Base-by-base conservation (phyloP, 2,888 invertebrate genomes). In the Lamproptera curius region DNA sequence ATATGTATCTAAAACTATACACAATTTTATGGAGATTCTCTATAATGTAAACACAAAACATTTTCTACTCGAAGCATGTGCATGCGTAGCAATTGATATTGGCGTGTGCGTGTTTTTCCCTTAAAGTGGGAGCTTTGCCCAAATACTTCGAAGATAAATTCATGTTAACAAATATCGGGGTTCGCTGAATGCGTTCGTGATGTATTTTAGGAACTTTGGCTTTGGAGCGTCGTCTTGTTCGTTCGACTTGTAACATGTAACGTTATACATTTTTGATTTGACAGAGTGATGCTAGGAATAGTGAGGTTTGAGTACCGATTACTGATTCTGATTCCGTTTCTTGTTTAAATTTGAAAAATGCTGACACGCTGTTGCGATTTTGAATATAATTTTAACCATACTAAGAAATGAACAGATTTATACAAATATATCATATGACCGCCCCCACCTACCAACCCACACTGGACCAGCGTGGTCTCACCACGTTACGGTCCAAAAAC, bases 161-260 rank as follows among this genome's bases (percentile, higher is more conserved):
- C 33, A 10, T 15, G 31, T 1, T 2, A 34, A 38, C 17, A 28
- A 13, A 40, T 46, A 17, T 26, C 9, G 4, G 11, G 20, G 16
- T 14, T 16, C 37, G 36, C 20, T 42, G 15, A 31, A 42, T 37
- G 36, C 28, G 38, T 47, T 38, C 47, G 47, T 38, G 47, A 42
- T 11, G 33, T 42, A 38, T 37, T 47, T 33, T 42, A 38, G 38
- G 23, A 47, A 37, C 36, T 42, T 42, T 23, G 38, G 38, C 23
- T 38, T 23, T 4, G 34, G 16, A 42, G 42, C 38, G 38, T 26
- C 13, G 16, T 28, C 20, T n/a, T n/a, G n/a, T n/a, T n/a, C n/a
- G n/a, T n/a, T n/a, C n/a, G n/a, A n/a, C n/a, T n/a, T n/a, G n/a
- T n/a, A n/a, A n/a, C n/a, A n/a, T n/a, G n/a, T n/a, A n/a, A n/a